A percentile compares a stretch with the other conserved stretches of the same genome.
These are phyloP conservation scores for Drosophila simulans DNA, from an alignment of 1,140 invertebrate species.

Conservation along the genomic window DNA sequence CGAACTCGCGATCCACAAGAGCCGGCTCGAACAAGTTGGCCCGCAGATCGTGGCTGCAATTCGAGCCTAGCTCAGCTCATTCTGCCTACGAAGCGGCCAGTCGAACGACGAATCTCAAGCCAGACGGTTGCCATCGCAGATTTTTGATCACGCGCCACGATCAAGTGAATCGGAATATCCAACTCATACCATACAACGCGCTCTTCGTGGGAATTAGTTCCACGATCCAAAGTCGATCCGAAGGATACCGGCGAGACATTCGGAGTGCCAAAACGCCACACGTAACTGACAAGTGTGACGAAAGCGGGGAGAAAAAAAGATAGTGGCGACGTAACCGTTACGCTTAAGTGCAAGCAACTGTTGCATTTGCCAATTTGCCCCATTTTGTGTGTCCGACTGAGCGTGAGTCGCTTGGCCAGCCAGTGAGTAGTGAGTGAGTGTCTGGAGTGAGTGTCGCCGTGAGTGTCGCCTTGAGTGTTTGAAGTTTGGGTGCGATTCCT, in stretches of 20 bases:
- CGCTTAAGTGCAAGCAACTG: conserved; percentile 68
- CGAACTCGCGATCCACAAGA: conserved; percentile 20
- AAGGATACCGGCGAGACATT: conserved; percentile 16
- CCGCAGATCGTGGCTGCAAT: conserved; percentile 14
- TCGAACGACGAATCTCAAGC: conserved; percentile 61
- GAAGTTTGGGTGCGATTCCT: not conserved
- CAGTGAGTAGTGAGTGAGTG: conserved; percentile 28
- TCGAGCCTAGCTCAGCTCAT: conserved; percentile 42
- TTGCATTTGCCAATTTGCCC: conserved; percentile 75
- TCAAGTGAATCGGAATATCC: conserved; percentile 9
- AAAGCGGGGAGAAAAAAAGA: conserved; percentile 32
- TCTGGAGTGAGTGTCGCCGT: conserved; percentile 26
- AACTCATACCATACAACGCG: not conserved
- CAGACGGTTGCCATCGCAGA: conserved; percentile 46
- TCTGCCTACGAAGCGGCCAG: conserved; percentile 40
- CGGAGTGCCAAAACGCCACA: conserved; percentile 8
- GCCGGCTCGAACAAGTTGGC: conserved; percentile 59
- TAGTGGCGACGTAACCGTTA: conserved; percentile 74
- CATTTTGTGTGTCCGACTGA: conserved; percentile 38
- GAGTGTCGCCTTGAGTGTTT: conserved; percentile 28
- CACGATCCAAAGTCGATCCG: not conserved
- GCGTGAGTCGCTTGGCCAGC: conserved; percentile 26
- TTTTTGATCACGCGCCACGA: conserved; percentile 2
- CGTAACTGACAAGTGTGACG: conserved; percentile 26
- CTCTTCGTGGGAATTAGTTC: conserved; percentile 11